Evolutionary conservation across 1,140 invertebrate genomes (phyloP).

Genomic region (Nomia melanderi): DNA sequence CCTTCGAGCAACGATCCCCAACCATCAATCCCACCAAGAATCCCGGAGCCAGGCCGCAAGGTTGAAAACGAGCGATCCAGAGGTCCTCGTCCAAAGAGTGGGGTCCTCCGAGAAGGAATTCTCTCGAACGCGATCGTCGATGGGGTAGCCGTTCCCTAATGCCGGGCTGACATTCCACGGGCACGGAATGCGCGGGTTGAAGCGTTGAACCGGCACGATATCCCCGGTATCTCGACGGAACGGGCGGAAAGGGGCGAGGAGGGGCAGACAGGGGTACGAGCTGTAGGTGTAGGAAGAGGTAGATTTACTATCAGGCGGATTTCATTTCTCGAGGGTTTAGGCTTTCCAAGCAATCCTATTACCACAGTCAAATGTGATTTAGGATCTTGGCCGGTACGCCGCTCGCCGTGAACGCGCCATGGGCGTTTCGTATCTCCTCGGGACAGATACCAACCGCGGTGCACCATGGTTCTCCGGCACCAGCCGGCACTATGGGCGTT

Average conservation of each 20-base stretch:
- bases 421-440: constrained; percentile 68
- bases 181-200: constrained; percentile 36
- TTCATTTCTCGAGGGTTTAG: constrained; percentile 67
- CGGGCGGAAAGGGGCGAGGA: background rate
- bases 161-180: constrained; percentile 22
- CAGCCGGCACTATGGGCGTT: constrained; percentile 57
- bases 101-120: background rate
- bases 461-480: constrained; percentile 31
- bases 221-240: background rate
- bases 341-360: constrained; percentile 73
- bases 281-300: constrained; percentile 49
- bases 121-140: background rate
- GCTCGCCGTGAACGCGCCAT: constrained; percentile 62
- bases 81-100: background rate
- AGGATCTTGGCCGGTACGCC: constrained; percentile 70
- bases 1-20: too few species aligned
- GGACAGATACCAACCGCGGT: constrained; percentile 63
- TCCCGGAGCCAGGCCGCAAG: too few species aligned
- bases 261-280: background rate
- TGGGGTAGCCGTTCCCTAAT: background rate
- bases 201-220: constrained; percentile 22
- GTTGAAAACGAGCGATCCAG: too few species aligned
- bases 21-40: too few species aligned
- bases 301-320: constrained; percentile 71
- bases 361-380: constrained; percentile 78